phyloP scores from a whole-genome alignment of 2,797 vertebrate species.

The Lemur catta region DNA sequence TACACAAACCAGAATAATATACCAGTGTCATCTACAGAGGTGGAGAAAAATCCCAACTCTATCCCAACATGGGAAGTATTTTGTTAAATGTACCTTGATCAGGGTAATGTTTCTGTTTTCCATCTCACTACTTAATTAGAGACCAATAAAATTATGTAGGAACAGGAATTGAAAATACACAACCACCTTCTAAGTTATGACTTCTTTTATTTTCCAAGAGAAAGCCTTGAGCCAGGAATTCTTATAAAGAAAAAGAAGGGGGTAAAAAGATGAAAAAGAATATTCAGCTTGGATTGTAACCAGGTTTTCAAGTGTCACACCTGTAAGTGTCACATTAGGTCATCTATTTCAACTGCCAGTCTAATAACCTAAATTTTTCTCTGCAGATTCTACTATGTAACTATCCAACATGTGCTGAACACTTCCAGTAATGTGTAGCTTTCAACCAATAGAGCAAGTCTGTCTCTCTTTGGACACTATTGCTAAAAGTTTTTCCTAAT shows the following conservation, averaged over 20 bases:
- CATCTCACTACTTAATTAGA: not conserved
- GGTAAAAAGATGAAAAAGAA: not conserved
- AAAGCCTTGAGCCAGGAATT: not conserved
- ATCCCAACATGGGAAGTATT: not conserved
- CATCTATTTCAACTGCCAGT: not conserved
- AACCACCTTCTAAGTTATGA: not conserved
- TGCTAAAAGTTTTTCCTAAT: not conserved
- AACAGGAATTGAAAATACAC: not conserved
- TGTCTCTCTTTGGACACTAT: not conserved
- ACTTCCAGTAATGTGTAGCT: not conserved
- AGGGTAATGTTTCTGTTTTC: not conserved
- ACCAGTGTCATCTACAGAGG: not conserved
- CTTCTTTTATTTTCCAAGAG: not conserved
- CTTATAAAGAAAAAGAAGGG: not conserved
- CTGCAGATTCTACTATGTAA: not conserved
- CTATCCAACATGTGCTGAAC: not conserved
- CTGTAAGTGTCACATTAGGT: not conserved
- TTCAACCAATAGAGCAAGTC: not conserved
- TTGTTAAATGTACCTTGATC: not conserved
- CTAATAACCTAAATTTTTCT: not conserved
- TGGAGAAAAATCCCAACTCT: not conserved
- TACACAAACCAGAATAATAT: not conserved
- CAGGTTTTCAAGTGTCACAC: not conserved
- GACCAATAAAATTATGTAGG: not conserved
- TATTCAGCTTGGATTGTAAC: not conserved